Base-by-base conservation (phyloP, 2,113 vertebrate genomes). In the Calidris pugnax region DNA sequence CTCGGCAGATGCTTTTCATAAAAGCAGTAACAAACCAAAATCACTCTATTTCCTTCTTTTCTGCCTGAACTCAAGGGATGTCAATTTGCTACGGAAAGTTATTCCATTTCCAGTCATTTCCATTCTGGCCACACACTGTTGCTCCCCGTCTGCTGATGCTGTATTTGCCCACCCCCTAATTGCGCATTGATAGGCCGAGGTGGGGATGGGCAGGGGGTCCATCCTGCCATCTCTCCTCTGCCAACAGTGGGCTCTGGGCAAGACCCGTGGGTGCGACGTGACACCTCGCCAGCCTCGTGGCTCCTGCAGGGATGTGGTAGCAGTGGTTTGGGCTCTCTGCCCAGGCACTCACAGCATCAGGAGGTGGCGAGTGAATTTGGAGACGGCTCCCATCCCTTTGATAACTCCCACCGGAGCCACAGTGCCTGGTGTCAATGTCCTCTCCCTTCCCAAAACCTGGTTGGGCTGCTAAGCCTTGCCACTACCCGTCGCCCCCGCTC, bases 241-340 rank as follows among this genome's bases (percentile, higher is more conserved):
- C 26, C 10, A 8, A 48, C 13, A 60, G 23, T 0, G 3, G 60
- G 59, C 12, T 53, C 43, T 69, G 43, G 57, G 20, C 39, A 60
- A 43, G 19, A 13, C 18, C 51, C 2, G 0, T 9, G 28, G 20
- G 39, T 51, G 47, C 1, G 3, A 33, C 10, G 47, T 33, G 28
- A 55, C 7, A 10, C 27, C 22, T n/a, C 6, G 2, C 17, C 41
- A 87, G 26, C 20, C 9, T 18, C 20, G 14, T 1, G 14, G 60
- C 27, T 77, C 32, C 64, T n/a, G 13, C 0, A 0, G 22, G 47
- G 11, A 23, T 51, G 18, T 1, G 3, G n/a, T 7, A 50, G 51
- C 35, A 59, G 47, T 4, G 7, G 18, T 45, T 50, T 50, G 24
- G 73, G 16, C 19, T 48, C 59, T 74, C 50, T 86, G 60, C 9